Evolutionary conservation across 2,113 vertebrate species (phyloP).

Genomic region (Phalacrocorax pelagicus): DNA sequence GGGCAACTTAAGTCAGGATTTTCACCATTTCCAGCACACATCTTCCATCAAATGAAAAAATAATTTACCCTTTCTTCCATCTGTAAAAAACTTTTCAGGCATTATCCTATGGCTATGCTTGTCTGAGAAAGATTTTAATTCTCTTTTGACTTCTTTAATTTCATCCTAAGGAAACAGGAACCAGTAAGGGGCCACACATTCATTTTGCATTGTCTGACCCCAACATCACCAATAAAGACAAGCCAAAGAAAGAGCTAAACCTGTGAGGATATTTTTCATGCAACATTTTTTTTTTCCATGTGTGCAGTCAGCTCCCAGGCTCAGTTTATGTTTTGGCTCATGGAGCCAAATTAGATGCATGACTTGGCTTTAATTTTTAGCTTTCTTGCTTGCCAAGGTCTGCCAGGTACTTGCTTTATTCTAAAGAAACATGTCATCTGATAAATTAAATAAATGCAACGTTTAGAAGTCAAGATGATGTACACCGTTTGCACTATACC

Average conservation of each 20-base stretch:
- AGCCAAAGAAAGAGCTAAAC: background rate
- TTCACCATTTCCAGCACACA: conserved; percentile 14
- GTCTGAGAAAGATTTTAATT: background rate
- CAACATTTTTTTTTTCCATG: conserved; percentile 2
- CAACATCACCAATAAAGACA: background rate
- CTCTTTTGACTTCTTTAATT: background rate
- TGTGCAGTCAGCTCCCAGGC: conserved; percentile 48
- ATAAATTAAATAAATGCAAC: conserved; percentile 70
- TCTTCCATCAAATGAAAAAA: conserved; percentile 6
- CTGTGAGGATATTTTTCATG: background rate
- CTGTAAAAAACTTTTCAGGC: background rate
- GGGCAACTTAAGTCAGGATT: background rate
- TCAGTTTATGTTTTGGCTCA: conserved; percentile 58
- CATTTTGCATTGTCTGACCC: background rate
- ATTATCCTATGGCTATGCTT: background rate
- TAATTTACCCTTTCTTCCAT: background rate
- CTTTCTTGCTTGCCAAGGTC: conserved; percentile 18
- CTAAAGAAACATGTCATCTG: conserved; percentile 49
- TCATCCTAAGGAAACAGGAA: background rate
- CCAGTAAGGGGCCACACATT: background rate
- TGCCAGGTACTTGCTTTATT: conserved; percentile 62
- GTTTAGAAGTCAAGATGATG: conserved; percentile 43
- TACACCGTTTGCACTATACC: background rate
- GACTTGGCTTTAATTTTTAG: conserved; percentile 63
- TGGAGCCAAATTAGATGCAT: conserved; percentile 51